Base-by-base conservation (phyloP, 1,140 invertebrate species). In the Nixonia krombeini region DNA sequence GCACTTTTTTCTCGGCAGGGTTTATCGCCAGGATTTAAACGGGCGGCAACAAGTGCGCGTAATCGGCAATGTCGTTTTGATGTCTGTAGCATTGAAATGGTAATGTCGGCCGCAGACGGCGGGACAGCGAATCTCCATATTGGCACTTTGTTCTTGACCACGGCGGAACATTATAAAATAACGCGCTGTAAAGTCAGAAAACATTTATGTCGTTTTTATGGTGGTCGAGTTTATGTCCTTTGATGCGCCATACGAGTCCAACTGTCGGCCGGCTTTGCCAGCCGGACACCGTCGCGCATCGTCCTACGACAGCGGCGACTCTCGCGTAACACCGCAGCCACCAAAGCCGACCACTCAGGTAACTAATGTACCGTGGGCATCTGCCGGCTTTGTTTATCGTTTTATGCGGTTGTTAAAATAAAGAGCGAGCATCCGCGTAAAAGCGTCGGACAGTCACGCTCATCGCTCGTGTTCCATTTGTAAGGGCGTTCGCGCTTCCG, bases 381-480 rank as follows among this genome's bases (percentile, higher is more conserved):
- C 70, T 71, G 63, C 53, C 50, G 62, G 40, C 72, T 45, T 76
- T 76, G 67, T 78, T 77, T 72, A 73, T 78, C 65, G 38, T 76
- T 79, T 77, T 74, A 78, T 72, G 72, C 63, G 67, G 71, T 74
- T 73, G 78, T 77, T 77, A 81, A 80, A 83, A 67, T 74, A 74
- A 80, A 79, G 67, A 78, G 74, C 68, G 37, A 52, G 66, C 70
- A 57, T 71, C 45, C 49, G 52, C 16, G 17, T 38, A n/a, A n/a
- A n/a, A n/a, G n/a, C n/a, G n/a, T n/a, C n/a, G n/a, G n/a, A n/a
- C n/a, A n/a, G n/a, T n/a, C n/a, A n/a, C n/a, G 29, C 40, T 42
- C 41, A 31, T 17, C 12, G 17, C 44, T 52, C 37, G 16, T 49
- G 23, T 51, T 37, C 45, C 44, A 64, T 64, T 64, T 55, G 61